Conservation (phyloP, 92 coral and sea anemone genomes). For the Porites divaricata region DNA sequence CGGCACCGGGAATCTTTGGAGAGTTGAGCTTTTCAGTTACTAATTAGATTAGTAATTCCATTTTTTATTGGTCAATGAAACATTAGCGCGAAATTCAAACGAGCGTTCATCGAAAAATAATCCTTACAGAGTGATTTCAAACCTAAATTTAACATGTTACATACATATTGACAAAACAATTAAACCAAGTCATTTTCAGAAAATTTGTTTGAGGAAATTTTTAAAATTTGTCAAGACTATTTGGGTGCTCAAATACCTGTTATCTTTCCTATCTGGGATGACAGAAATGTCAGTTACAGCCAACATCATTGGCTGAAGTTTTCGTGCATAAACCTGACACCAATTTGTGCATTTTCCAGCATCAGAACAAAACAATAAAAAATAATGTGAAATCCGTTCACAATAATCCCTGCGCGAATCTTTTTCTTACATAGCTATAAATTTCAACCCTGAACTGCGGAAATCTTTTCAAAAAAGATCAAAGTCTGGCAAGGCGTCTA, state of each 20-base stretch:
- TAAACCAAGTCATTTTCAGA: not conserved
- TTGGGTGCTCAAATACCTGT: not conserved
- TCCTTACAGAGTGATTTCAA: not conserved
- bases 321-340: constrained; percentile 6
- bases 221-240: not conserved
- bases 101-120: not conserved
- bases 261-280: not conserved
- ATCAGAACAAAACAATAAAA: not conserved
- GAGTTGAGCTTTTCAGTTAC: not conserved
- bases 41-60: not conserved
- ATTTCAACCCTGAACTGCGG: too few species aligned
- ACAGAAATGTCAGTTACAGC: constrained; percentile 2
- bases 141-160: not conserved
- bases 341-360: not conserved
- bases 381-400: not conserved
- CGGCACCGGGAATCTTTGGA: constrained; percentile 12
- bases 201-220: constrained; percentile 4
- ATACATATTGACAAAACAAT: not conserved
- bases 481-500: not conserved
- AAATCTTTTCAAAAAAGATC: constrained; percentile 10
- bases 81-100: constrained; percentile 29
- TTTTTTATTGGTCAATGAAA: constrained; percentile 6
- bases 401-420: not conserved
- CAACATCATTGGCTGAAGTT: constrained; percentile 2
- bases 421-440: not conserved